A percentile compares a stretch with the other conserved stretches of the same genome.
Evolutionary conservation across 2,113 vertebrate species (phyloP).

Genomic region (Conger conger): DNA sequence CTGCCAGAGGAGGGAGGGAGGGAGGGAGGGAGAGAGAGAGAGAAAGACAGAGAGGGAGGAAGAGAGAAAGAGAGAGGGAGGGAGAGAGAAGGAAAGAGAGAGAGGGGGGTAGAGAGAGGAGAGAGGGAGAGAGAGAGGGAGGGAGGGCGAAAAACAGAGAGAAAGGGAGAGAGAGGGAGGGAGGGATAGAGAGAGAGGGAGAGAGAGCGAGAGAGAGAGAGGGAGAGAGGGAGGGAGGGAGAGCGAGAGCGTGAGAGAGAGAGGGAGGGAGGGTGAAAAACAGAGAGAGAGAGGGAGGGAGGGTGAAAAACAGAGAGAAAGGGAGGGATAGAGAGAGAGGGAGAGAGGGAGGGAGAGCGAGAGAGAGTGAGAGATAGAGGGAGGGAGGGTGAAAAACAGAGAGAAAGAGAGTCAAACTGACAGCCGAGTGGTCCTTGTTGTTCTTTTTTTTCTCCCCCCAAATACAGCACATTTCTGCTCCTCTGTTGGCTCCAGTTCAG

Average conservation of each 20-base stretch:
- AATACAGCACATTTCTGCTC: neutral
- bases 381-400: neutral
- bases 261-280: neutral
- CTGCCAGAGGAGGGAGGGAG: neutral
- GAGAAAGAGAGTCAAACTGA: neutral
- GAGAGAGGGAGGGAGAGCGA: too few relatives aligned
- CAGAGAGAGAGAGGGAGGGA: too few relatives aligned
- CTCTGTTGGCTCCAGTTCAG: conserved; percentile 24
- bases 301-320: too few relatives aligned
- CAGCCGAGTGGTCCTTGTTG: neutral
- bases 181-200: too few relatives aligned
- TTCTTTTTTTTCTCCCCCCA: neutral
- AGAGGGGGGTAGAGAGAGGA: neutral
- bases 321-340: too few relatives aligned
- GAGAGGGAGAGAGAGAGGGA: neutral
- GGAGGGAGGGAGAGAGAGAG: too few relatives aligned
- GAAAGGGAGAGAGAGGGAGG: too few relatives aligned
- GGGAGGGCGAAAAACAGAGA: neutral
- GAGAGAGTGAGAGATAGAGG: neutral
- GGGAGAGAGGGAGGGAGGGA: neutral
- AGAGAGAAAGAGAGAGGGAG: neutral
- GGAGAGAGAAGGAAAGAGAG: neutral
- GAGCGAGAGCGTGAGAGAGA: neutral
- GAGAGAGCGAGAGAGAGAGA: neutral
- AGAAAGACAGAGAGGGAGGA: neutral